Conservation (phyloP, 2,888 invertebrate species). For the Cephus runcator region DNA sequence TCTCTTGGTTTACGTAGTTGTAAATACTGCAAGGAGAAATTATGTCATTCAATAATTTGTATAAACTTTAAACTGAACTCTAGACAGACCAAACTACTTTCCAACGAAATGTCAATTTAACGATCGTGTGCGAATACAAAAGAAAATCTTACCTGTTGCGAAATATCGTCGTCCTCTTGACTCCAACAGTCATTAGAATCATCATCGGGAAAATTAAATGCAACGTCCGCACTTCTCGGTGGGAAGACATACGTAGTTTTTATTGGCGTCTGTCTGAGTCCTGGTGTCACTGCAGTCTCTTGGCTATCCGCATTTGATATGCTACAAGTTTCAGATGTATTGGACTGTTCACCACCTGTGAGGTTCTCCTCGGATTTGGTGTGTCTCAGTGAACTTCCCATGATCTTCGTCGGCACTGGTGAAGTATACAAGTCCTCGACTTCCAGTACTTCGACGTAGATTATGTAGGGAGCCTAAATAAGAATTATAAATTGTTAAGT, state of each 20-base stretch:
- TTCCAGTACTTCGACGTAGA: constrained; percentile 97
- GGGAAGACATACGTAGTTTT: constrained; percentile 51
- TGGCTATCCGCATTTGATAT: constrained; percentile 49
- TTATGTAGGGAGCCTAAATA: constrained; percentile 91
- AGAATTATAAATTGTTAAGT: not conserved
- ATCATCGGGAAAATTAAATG: constrained; percentile 65
- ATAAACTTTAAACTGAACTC: not conserved
- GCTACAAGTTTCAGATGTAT: constrained; percentile 47
- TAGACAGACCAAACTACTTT: not conserved
- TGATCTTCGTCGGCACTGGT: constrained; percentile 89
- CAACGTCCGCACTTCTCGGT: constrained; percentile 50
- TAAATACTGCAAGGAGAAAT: constrained; percentile 69
- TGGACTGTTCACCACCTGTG: constrained; percentile 65
- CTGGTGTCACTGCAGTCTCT: constrained; percentile 35
- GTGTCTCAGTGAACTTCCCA: constrained; percentile 83
- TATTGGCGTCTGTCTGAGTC: constrained; percentile 60
- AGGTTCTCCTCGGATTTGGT: constrained; percentile 96
- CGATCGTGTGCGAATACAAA: not conserved
- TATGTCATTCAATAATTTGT: not conserved
- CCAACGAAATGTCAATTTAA: not conserved
- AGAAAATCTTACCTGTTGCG: constrained; percentile 72
- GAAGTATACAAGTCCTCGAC: constrained; percentile 85
- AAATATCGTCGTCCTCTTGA: constrained; percentile 95
- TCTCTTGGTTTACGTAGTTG: constrained; percentile 75
- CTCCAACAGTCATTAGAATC: constrained; percentile 89